These are phyloP conservation scores for Campodea augens DNA, from an alignment of 1,140 invertebrate genomes.

Conservation along the genomic window DNA sequence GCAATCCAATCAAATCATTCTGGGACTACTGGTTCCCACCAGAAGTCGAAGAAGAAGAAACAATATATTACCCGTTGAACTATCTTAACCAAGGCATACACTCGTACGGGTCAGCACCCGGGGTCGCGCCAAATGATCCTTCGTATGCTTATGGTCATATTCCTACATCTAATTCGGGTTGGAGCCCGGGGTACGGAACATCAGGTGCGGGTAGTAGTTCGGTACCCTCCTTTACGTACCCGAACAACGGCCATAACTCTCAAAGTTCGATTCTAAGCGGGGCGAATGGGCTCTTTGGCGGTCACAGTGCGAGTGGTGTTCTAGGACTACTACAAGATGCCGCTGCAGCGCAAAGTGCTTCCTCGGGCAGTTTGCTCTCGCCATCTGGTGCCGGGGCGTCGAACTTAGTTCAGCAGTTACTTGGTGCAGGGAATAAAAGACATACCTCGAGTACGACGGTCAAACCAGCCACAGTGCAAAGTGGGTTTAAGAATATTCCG, in stretches of 20 bases:
- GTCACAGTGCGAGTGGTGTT: background rate
- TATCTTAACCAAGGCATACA: background rate
- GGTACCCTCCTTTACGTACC: background rate
- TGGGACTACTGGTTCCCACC: background rate
- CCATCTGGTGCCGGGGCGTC: background rate
- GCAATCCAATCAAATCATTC: slow-evolving; percentile 11
- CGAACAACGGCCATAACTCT: background rate
- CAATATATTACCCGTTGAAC: too few relatives aligned
- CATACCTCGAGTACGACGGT: too few relatives aligned
- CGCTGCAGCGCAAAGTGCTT: background rate
- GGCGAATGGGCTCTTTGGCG: background rate
- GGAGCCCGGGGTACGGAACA: background rate
- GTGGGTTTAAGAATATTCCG: slow-evolving; percentile 68
- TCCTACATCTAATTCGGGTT: background rate
- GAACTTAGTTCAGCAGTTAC: background rate
- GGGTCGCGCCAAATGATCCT: background rate
- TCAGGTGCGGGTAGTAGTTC: background rate
- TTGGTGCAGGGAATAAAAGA: too few relatives aligned
- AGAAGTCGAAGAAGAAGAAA: background rate
- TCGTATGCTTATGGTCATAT: background rate
- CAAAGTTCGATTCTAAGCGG: background rate
- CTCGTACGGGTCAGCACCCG: background rate
- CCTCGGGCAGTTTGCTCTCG: background rate
- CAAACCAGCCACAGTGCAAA: background rate
- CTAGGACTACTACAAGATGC: background rate